Evolutionary conservation across 2,113 vertebrate species (phyloP).

Genomic region (Cochlearius cochlearius): DNA sequence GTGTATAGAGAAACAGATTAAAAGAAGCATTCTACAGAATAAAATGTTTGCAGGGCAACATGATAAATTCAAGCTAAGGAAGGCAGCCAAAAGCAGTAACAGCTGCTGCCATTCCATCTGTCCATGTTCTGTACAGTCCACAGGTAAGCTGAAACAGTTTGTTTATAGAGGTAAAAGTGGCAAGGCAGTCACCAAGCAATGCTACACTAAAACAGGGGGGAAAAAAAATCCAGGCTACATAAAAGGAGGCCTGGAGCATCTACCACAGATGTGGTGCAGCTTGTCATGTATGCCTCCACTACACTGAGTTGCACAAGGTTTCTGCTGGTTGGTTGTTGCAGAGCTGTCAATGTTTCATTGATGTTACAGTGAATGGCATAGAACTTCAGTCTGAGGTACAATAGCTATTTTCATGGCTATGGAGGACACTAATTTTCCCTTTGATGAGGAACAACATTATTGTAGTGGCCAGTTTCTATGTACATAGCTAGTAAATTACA

Average conservation of each 20-base stretch:
- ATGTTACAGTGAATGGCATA: neutral
- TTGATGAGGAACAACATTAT: neutral
- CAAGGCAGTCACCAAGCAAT: neutral
- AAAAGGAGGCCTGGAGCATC: neutral
- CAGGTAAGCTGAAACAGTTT: neutral
- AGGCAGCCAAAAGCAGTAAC: neutral
- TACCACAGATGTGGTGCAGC: neutral
- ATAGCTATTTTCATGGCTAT: neutral
- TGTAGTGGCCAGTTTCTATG: neutral
- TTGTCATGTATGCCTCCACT: neutral
- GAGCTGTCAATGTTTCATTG: neutral
- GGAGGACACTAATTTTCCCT: neutral
- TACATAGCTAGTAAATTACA: neutral
- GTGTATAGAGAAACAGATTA: neutral
- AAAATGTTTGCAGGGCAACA: neutral
- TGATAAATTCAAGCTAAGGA: neutral
- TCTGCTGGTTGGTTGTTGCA: neutral
- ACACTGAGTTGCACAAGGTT: rapidly evolving
- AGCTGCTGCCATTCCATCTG: neutral
- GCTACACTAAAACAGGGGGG: neutral
- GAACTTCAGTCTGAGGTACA: neutral
- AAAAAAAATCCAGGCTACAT: neutral
- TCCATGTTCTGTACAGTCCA: neutral
- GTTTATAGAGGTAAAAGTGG: neutral
- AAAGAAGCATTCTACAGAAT: neutral